Evolutionary conservation across 2,888 invertebrate genomes (phyloP).

Genomic region (Zele albiditarsus): DNA sequence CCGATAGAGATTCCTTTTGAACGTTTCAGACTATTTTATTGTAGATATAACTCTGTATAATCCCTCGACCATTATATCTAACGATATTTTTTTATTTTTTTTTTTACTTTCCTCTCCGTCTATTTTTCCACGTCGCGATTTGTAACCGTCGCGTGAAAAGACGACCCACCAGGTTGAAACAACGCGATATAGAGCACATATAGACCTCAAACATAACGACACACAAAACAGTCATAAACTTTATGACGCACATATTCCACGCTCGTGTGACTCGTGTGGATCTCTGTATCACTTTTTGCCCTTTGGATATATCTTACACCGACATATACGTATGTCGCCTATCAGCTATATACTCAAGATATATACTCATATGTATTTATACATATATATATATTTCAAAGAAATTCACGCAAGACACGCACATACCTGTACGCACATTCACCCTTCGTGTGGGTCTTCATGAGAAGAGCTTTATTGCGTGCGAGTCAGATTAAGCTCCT

Average conservation of each 20-base stretch:
- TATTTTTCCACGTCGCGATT: slow-evolving; percentile 43
- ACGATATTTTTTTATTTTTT: neutral
- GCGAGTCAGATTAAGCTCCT: slow-evolving; percentile 50
- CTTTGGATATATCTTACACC: slow-evolving; percentile 9
- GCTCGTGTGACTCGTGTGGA: slow-evolving; percentile 8
- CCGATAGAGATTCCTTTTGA: slow-evolving; percentile 30
- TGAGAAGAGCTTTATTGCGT: slow-evolving; percentile 48
- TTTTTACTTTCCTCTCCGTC: slow-evolving; percentile 5
- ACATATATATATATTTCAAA: slow-evolving; percentile 20
- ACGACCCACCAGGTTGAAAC: slow-evolving; percentile 35
- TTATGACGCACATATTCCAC: slow-evolving; percentile 49
- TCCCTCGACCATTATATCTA: neutral
- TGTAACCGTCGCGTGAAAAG: slow-evolving; percentile 45
- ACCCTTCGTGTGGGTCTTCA: slow-evolving; percentile 32
- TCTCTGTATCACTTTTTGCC: slow-evolving; percentile 11
- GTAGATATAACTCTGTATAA: too few species aligned
- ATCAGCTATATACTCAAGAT: slow-evolving; percentile 23
- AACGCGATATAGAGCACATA: neutral
- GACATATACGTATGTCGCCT: slow-evolving; percentile 14
- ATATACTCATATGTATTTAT: slow-evolving; percentile 43
- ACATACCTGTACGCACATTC: slow-evolving; percentile 9
- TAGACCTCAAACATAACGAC: slow-evolving; percentile 39
- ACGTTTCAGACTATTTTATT: neutral
- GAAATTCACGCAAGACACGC: slow-evolving; percentile 8
- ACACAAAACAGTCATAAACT: slow-evolving; percentile 49